Base-by-base conservation (phyloP, 2,888 invertebrate genomes). In the Drosophila parthenogenetica region DNA sequence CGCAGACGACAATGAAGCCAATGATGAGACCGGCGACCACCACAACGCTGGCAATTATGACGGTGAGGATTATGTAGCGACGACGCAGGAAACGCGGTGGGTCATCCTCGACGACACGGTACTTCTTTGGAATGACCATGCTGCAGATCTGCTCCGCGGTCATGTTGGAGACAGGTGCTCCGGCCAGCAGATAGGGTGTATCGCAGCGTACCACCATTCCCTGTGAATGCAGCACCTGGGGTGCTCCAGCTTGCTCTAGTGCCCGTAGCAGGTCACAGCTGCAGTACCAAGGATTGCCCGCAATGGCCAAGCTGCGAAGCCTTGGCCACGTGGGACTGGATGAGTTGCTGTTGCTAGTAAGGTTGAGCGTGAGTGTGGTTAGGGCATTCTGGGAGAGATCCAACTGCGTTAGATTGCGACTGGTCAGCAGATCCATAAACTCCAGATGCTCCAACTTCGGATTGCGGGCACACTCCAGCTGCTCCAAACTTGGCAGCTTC, bases 271-370 rank as follows among this genome's bases (percentile, higher is more conserved):
- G 69, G 2, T 82, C 86, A 87, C 95, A 95, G 87, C 94, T 94
- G 88, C 95, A 95, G 42, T 93, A 91, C 93, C 95, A 94, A 57
- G 93, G 94, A 92, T 95, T 95, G n/a, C 94, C 94, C 1, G 93
- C 92, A 89, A 95, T 93, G 72, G 94, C 93, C 49, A 95, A 87
- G 5, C 92, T 91, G 19, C 93, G 93, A 60, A 95, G 82, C 48
- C 93, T 89, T 1, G 92, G 84, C 91, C 92, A 92, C 16, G 50
- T 17, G 25, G n/a, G 13, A 3, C 40, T 50, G 1, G 40, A 29
- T 1, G 17, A 11, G 11, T 73, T 62, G 54, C 37, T 57, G 29
- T 2, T 29, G 29, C 29, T 8, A 48, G 71, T 71, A 51, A 65
- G 69, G n/a, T 80, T 73, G 0, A 90, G 48, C 0, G 66, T 63